Percentiles rank a stretch among this genome's conserved stretches.
Evolutionary conservation across 2,113 vertebrate species (phyloP).

Genomic region (Corynorhinus townsendii): DNA sequence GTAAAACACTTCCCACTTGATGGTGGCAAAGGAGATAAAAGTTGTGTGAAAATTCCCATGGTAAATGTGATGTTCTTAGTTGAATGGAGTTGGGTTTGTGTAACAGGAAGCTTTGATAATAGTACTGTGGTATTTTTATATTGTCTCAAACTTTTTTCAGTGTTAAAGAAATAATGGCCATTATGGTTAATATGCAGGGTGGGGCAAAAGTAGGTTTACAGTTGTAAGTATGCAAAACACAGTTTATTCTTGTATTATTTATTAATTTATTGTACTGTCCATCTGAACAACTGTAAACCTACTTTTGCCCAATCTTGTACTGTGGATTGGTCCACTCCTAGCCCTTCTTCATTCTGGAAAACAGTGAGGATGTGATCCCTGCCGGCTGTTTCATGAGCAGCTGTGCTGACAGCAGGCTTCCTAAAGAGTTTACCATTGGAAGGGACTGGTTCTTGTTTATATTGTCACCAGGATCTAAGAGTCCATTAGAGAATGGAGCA

Average conservation of each 20-base stretch:
- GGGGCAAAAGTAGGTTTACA: neutral
- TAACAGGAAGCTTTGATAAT: neutral
- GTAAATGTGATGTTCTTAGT: neutral
- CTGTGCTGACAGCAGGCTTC: neutral
- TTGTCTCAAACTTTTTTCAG: neutral
- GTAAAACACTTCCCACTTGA: neutral
- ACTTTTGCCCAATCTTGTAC: neutral
- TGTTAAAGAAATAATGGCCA: neutral
- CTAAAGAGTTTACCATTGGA: neutral
- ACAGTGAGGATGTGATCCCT: neutral
- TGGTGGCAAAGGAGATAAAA: neutral
- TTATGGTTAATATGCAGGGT: neutral
- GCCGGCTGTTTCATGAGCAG: neutral
- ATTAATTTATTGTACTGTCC: neutral
- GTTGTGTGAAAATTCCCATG: neutral
- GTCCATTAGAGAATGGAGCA: neutral
- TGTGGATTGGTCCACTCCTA: neutral
- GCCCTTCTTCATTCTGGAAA: neutral
- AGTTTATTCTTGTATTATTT: neutral
- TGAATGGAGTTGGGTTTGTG: neutral
- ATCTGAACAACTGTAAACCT: neutral
- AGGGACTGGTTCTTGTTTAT: neutral
- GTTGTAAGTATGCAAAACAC: neutral
- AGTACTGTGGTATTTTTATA: neutral
- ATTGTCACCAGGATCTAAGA: neutral